Evolutionary conservation across 2,888 invertebrate species (phyloP).

Genomic region (Aspidiotus rigidus): DNA sequence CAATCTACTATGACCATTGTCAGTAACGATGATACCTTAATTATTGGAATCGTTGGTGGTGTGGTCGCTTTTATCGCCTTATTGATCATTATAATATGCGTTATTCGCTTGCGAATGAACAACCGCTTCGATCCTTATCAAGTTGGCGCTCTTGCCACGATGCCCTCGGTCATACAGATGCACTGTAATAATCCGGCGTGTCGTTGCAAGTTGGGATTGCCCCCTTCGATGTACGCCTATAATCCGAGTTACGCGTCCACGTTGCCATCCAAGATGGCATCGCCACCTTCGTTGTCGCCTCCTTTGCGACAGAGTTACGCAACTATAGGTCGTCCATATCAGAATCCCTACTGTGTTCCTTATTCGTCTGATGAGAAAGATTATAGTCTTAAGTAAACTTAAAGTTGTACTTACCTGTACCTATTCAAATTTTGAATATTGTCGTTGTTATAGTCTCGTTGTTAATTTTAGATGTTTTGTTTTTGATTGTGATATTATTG

Average conservation of each 20-base stretch:
- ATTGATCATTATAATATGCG: conserved; percentile 78
- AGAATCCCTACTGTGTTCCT: conserved; percentile 42
- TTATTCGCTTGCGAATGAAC: conserved; percentile 66
- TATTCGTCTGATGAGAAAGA: conserved; percentile 43
- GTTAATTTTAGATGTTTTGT: not conserved
- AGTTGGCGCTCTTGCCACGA: conserved; percentile 54
- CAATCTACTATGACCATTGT: conserved; percentile 50
- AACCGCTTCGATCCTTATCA: conserved; percentile 39
- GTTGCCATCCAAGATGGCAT: conserved; percentile 39
- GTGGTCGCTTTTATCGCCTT: conserved; percentile 85
- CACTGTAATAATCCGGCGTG: conserved; percentile 39
- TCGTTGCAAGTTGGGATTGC: conserved; percentile 39
- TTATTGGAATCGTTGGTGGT: conserved; percentile 88
- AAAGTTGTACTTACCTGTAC: not conserved
- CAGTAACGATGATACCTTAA: conserved; percentile 81
- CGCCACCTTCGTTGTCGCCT: conserved; percentile 47
- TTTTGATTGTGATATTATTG: not conserved
- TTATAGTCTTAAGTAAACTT: conserved; percentile 36
- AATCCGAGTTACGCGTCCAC: conserved; percentile 53
- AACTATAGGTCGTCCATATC: conserved; percentile 52
- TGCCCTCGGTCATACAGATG: conserved; percentile 37
- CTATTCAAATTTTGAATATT: not conserved
- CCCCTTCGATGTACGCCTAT: conserved; percentile 47
- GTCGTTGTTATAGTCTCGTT: not conserved
- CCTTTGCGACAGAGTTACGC: conserved; percentile 47